Evolutionary conservation across 2,888 invertebrate genomes (phyloP).

Genomic region (Melieria omissa): DNA sequence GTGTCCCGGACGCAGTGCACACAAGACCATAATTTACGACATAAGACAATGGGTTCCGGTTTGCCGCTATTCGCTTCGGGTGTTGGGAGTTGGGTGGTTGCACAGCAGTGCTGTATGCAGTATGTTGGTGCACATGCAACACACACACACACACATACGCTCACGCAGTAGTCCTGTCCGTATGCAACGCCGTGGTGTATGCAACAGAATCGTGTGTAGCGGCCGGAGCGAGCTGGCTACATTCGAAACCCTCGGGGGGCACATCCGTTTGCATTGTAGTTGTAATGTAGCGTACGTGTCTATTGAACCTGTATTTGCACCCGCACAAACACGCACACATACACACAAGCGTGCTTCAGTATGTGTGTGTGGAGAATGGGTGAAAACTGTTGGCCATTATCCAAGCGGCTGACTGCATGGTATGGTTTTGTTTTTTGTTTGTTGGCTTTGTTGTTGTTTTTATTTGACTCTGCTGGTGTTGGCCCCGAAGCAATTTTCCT

Average conservation of each 20-base stretch:
- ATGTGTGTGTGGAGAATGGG: not conserved
- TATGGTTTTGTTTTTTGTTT: not conserved
- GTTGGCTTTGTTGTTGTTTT: not conserved
- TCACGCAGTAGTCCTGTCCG: no score
- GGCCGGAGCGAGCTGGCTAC: constrained; percentile 8
- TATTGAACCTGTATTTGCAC: not conserved
- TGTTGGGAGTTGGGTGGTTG: not conserved
- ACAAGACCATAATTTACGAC: constrained; percentile 46
- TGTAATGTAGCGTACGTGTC: constrained; percentile 1
- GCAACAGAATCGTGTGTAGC: constrained; percentile 28
- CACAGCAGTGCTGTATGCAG: not conserved
- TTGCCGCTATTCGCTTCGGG: constrained; percentile 9
- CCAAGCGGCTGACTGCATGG: no score
- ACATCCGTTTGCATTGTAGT: constrained; percentile 40
- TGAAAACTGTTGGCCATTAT: no score
- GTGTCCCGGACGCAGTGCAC: constrained; percentile 46
- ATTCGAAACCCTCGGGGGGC: constrained; percentile 45
- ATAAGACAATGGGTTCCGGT: constrained; percentile 49
- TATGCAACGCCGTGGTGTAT: constrained; percentile 41
- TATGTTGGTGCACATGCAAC: not conserved
- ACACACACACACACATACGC: not conserved
- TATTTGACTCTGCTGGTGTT: not conserved
- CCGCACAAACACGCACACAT: not conserved
- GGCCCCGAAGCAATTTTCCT: constrained; percentile 1
- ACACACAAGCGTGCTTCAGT: not conserved